Percentiles rank a stretch among this genome's conserved stretches.
These are phyloP conservation scores for Morus bassanus DNA, from an alignment of 2,797 vertebrate species.

Conservation along the genomic window DNA sequence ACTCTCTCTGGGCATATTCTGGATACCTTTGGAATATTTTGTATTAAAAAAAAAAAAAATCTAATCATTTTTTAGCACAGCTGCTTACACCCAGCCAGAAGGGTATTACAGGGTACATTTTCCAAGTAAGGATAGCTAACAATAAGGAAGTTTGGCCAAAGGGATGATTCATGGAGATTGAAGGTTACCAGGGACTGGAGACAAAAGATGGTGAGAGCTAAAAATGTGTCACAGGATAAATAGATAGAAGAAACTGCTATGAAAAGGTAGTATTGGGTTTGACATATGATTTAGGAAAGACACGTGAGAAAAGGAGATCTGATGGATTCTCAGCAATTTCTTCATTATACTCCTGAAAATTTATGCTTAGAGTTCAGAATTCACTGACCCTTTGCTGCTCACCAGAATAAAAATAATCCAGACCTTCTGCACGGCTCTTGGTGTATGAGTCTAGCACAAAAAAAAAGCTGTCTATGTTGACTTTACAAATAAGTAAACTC, in stretches of 20 bases:
- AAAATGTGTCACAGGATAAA: background rate
- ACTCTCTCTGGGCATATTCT: background rate
- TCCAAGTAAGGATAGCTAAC: background rate
- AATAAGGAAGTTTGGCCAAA: background rate
- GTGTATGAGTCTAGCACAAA: background rate
- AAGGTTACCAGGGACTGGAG: background rate
- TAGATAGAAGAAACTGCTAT: background rate
- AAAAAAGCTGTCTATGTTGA: background rate
- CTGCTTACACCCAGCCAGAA: background rate
- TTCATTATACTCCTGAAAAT: background rate
- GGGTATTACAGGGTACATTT: background rate
- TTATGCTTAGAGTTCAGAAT: background rate
- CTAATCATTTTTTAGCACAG: background rate
- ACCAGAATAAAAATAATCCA: background rate
- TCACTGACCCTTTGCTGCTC: background rate
- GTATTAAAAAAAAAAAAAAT: background rate
- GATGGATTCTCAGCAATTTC: background rate
- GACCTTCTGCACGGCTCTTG: background rate
- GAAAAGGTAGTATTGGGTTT: fast-evolving
- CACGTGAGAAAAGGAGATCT: background rate
- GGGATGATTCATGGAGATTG: background rate
- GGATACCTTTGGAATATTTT: background rate
- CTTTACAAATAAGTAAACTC: background rate
- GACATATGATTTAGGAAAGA: background rate
- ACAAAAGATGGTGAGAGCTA: background rate